These are phyloP conservation scores for Elaphurus davidianus DNA, from an alignment of 2,113 vertebrate genomes.

Conservation along the genomic window DNA sequence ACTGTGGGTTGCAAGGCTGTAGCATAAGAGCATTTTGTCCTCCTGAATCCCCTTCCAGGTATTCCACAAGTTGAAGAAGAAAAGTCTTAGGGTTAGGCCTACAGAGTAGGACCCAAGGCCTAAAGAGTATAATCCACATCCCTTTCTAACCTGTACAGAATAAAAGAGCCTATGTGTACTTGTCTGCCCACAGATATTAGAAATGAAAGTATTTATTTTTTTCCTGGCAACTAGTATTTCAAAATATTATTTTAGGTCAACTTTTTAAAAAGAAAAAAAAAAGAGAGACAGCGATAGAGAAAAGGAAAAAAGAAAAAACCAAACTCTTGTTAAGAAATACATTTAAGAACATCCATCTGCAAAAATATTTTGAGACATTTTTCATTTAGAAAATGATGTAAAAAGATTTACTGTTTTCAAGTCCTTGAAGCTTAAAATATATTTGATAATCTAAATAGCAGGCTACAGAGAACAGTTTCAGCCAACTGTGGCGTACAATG, in stretches of 20 bases:
- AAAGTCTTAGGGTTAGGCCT: background rate
- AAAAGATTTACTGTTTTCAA: conserved; percentile 72
- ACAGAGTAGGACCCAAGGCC: background rate
- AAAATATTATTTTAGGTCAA: conserved; percentile 50
- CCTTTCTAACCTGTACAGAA: conserved; percentile 32
- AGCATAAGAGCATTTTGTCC: background rate
- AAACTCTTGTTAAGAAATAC: conserved; percentile 19
- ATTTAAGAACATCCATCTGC: background rate
- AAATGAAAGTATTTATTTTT: background rate
- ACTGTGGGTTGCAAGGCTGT: background rate
- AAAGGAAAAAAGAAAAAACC: background rate
- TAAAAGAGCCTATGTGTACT: background rate
- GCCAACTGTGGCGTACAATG: conserved; percentile 80
- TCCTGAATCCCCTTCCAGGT: background rate
- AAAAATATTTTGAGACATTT: conserved; percentile 65
- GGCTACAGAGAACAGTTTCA: conserved; percentile 83
- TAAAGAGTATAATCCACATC: background rate
- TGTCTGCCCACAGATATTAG: background rate
- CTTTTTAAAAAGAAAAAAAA: background rate
- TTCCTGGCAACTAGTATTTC: conserved; percentile 17
- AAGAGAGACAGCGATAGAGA: background rate
- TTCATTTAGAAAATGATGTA: conserved; percentile 48
- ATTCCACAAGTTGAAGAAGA: conserved; percentile 1
- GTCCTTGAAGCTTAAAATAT: conserved; percentile 67
- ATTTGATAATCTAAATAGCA: conserved; percentile 75